A percentile compares a stretch with the other conserved stretches of the same genome.
phyloP scores from a whole-genome alignment of 2,113 vertebrate species.

The Ahaetulla prasina region DNA sequence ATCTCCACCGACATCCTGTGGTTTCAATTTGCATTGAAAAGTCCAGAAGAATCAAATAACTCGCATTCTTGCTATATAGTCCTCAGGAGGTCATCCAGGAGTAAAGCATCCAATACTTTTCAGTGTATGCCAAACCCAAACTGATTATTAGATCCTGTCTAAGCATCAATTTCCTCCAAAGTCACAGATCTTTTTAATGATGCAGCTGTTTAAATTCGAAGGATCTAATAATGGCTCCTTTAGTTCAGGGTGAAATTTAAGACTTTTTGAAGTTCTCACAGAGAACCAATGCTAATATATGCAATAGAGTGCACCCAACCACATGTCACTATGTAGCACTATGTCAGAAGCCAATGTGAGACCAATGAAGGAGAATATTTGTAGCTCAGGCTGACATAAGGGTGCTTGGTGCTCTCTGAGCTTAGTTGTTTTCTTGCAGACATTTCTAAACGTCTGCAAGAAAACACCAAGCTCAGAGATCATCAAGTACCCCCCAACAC shows the following conservation, averaged over 20 bases:
- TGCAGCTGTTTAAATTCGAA: background rate
- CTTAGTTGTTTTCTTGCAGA: background rate
- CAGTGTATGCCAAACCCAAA: background rate
- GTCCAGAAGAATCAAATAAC: background rate
- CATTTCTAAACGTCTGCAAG: background rate
- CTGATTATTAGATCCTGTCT: background rate
- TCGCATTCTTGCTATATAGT: background rate
- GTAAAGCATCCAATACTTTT: background rate
- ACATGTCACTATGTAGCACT: background rate
- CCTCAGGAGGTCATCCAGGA: background rate
- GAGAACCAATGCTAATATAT: background rate
- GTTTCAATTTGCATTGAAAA: background rate
- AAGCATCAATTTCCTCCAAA: background rate
- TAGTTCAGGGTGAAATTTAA: background rate
- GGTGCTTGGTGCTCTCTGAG: background rate
- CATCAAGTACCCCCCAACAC: accelerated
- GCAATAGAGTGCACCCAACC: background rate
- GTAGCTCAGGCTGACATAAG: background rate
- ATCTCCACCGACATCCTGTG: background rate
- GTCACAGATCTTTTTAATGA: background rate
- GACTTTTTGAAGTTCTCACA: background rate
- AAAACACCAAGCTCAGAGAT: background rate
- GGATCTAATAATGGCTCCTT: background rate
- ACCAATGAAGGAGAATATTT: background rate
- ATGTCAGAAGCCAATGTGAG: background rate